Evolutionary conservation across 1,140 invertebrate species (phyloP).

Genomic region (Camponotus pennsylvanicus): DNA sequence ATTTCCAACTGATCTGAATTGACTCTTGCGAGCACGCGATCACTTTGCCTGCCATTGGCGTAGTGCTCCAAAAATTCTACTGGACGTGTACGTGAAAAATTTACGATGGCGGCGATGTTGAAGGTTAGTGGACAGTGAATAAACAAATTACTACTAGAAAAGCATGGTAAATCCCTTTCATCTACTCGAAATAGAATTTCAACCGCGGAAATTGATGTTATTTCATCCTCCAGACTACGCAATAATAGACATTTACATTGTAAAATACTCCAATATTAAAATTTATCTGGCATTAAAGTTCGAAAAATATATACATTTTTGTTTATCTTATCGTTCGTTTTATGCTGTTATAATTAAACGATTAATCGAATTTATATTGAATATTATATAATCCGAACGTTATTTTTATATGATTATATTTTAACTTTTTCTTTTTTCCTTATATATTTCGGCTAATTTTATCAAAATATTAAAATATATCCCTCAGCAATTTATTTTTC

Average conservation of each 20-base stretch:
- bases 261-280: background rate
- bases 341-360: background rate
- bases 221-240: background rate
- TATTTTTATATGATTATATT: background rate
- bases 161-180: background rate
- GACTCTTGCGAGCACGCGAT: conserved; percentile 2
- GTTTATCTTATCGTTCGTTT: background rate
- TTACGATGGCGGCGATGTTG: conserved; percentile 81
- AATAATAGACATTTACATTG: background rate
- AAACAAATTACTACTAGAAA: conserved; percentile 64
- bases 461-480: background rate
- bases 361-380: background rate
- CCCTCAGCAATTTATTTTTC: background rate
- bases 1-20: too few relatives aligned
- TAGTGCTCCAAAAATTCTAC: conserved; percentile 26
- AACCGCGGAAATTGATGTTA: background rate
- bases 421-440: background rate
- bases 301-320: conserved; percentile 3
- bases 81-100: conserved; percentile 79
- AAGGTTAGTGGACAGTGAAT: conserved; percentile 82
- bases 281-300: background rate
- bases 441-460: background rate
- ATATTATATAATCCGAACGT: background rate
- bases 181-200: background rate
- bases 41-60: conserved; percentile 57